Conservation (phyloP, 2,113 vertebrate species). For the Mormoops blainvillei region DNA sequence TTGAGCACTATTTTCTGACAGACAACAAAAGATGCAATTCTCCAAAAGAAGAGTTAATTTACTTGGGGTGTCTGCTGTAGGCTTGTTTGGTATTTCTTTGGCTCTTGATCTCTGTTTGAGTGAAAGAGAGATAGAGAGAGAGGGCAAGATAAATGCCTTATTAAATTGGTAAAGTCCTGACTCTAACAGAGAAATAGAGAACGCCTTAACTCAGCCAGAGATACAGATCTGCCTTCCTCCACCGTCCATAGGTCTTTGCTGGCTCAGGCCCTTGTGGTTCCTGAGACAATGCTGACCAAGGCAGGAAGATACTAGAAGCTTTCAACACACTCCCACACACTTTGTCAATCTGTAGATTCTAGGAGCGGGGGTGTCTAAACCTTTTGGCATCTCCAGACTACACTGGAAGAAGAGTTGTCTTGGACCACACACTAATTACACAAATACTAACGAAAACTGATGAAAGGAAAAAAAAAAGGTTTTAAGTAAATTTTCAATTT, state of each 20-base stretch:
- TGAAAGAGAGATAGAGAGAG: background rate
- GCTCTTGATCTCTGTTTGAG: conserved; percentile 34
- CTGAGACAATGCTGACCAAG: background rate
- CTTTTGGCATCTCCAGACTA: too few species aligned
- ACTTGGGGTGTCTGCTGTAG: background rate
- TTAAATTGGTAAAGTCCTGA: conserved; percentile 11
- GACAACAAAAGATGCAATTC: conserved; percentile 28
- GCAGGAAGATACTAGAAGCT: background rate
- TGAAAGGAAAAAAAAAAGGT: too few species aligned
- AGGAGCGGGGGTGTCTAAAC: too few species aligned
- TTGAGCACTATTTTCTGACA: conserved; percentile 39
- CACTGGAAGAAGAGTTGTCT: too few species aligned
- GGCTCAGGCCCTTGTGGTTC: background rate
- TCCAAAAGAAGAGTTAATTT: conserved; percentile 40
- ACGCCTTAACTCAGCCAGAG: background rate
- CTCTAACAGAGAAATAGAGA: conserved; percentile 1
- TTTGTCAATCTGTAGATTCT: background rate
- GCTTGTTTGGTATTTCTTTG: conserved; percentile 43
- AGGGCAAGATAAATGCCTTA: background rate
- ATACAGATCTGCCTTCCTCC: background rate
- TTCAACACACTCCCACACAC: background rate
- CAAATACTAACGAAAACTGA: too few species aligned
- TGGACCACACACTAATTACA: too few species aligned
- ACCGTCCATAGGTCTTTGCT: background rate
- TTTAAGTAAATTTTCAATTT: too few species aligned